phyloP scores from a whole-genome alignment of 2,113 vertebrate species.

The Heterotilapia buettikoferi region DNA sequence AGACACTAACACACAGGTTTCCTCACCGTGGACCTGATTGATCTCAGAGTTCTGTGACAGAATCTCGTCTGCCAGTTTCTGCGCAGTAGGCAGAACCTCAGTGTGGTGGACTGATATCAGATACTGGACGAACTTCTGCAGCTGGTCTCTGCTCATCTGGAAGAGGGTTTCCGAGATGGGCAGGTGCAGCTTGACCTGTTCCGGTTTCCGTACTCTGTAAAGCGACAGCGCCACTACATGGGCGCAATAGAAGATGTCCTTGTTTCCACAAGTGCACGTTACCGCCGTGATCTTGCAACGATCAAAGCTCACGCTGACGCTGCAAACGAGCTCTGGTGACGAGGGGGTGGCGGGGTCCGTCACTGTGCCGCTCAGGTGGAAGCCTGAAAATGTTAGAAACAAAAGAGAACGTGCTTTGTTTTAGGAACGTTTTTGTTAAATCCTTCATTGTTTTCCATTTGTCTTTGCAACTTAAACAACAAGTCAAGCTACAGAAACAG shows the following conservation, averaged over 20 bases:
- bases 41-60: constrained; percentile 98
- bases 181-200: constrained; percentile 98
- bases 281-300: constrained; percentile 99
- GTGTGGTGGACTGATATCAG: constrained; percentile 98
- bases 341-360: constrained; percentile 91
- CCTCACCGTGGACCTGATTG: constrained; percentile 98
- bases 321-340: constrained; percentile 93
- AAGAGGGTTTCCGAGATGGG: constrained; percentile 99
- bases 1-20: background rate
- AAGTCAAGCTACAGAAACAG: background rate
- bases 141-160: constrained; percentile 98
- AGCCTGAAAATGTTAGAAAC: constrained; percentile 71
- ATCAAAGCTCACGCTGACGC: constrained; percentile 98
- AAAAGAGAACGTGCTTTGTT: background rate
- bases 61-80: constrained; percentile 97
- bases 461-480: background rate
- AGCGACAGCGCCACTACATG: constrained; percentile 96
- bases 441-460: background rate
- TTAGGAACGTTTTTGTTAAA: background rate
- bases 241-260: constrained; percentile 99
- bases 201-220: constrained; percentile 96
- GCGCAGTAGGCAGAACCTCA: constrained; percentile 96
- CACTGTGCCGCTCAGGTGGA: constrained; percentile 96
- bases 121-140: constrained; percentile 99
- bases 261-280: constrained; percentile 98